A percentile compares a stretch with the other conserved stretches of the same genome.
Conservation (phyloP, 2,888 invertebrate genomes). For the Parnassius orleans region DNA sequence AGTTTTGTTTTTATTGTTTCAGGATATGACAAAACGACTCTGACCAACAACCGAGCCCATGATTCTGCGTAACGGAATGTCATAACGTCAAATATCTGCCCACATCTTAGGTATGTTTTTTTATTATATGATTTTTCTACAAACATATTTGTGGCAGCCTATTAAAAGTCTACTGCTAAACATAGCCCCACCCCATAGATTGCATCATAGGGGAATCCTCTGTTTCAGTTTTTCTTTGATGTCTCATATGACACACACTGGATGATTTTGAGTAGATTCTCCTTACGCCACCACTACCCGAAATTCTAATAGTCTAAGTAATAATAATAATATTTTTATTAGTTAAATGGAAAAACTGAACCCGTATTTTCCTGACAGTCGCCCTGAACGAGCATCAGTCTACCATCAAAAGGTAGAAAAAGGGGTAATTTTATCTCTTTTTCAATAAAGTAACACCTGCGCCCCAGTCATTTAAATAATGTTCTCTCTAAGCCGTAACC, state of each 20-base stretch:
- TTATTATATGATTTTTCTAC: too few species aligned
- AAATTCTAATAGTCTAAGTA: too few species aligned
- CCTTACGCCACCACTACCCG: too few species aligned
- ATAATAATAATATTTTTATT: too few species aligned
- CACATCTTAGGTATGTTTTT: conserved; percentile 63
- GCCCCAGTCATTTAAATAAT: conserved; percentile 61
- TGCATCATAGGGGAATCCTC: too few species aligned
- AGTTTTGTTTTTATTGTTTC: conserved; percentile 50
- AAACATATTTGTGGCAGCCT: too few species aligned
- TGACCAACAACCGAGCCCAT: conserved; percentile 50
- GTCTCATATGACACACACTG: too few species aligned
- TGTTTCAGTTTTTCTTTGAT: too few species aligned
- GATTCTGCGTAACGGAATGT: conserved; percentile 51
- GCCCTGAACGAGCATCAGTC: conserved; percentile 43
- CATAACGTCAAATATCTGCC: conserved; percentile 71
- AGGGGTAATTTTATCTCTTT: conserved; percentile 76
- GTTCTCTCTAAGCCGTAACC: conserved; percentile 66
- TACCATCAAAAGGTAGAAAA: conserved; percentile 58
- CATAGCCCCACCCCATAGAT: too few species aligned
- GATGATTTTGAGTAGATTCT: not conserved
- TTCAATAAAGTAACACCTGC: conserved; percentile 78
- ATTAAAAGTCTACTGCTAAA: too few species aligned
- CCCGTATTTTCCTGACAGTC: not conserved
- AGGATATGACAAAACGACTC: conserved; percentile 46
- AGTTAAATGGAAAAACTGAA: too few species aligned